These are phyloP conservation scores for Lordiphosa clarofinis DNA, from an alignment of 1,140 invertebrate species.

Conservation along the genomic window DNA sequence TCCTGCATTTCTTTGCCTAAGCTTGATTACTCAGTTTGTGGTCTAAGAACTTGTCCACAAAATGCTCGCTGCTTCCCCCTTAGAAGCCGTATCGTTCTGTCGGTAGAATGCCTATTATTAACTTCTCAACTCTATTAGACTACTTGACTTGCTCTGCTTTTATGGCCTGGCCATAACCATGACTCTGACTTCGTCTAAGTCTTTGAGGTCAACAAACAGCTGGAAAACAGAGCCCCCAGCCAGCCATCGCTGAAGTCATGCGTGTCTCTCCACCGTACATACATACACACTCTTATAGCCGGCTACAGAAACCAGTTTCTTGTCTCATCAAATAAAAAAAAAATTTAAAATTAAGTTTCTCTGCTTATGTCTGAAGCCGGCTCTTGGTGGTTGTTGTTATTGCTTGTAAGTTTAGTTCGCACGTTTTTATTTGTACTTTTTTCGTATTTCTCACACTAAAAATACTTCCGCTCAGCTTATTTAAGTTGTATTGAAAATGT, in stretches of 20 bases:
- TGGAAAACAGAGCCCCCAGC: constrained; percentile 36
- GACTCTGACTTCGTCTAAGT: constrained; percentile 68
- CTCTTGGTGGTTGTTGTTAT: constrained; percentile 34
- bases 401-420: constrained; percentile 68
- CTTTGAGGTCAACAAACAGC: constrained; percentile 80
- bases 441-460: constrained; percentile 29
- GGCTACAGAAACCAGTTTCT: constrained; percentile 68
- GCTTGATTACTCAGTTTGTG: too few relatives aligned
- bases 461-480: constrained; percentile 49
- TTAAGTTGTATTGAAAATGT: constrained; percentile 31
- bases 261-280: constrained; percentile 32
- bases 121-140: constrained; percentile 36
- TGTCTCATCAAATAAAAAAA: constrained; percentile 52
- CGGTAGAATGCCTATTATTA: constrained; percentile 58
- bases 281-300: constrained; percentile 33
- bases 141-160: constrained; percentile 45
- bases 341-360: constrained; percentile 63
- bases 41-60: too few relatives aligned
- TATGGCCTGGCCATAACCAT: constrained; percentile 60
- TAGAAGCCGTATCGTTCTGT: neutral
- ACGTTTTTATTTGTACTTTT: constrained; percentile 55
- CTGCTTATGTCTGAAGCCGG: constrained; percentile 56
- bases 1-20: constrained; percentile 24
- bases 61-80: constrained; percentile 2
- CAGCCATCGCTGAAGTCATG: constrained; percentile 61